Evolutionary conservation across 1,140 invertebrate genomes (phyloP), one percentile per base, ranked within the genome.

Genomic region (Tetragnatha versicolor): DNA sequence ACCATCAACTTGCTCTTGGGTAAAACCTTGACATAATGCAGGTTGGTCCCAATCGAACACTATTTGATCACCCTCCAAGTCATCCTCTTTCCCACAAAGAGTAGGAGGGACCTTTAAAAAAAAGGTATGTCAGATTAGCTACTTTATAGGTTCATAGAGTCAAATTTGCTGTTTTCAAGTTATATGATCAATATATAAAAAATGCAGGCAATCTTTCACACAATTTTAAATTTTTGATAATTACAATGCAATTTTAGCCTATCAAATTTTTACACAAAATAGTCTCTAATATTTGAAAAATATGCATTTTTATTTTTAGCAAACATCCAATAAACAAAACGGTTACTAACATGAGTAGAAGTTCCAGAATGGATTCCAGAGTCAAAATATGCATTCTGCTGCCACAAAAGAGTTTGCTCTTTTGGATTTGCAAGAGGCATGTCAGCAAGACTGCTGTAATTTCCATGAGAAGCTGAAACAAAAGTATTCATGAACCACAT

Each of bases 351-450:
- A 87, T 97, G 94, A 82, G 96, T 98, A 33, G 94, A 94, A 35
- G 93, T 94, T 53, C 95, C 95, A 51, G 96, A 98, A 86, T 98
- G 95, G 83, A 98, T 98, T 70, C 96, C 96, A 81, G 96, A 98
- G 86, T 98, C 97, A 89, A 97, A 90, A 87, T 97, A 97, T 10
- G 93, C 93, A 84, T 92, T 94, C 85, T 97, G 95, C 84, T 97
- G 94, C 95, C 95, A 98, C 90, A 97, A 92, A 68, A 97, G 88
- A 0, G 95, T 96, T 84, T 97, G 94, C 84, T 97, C 93, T 84
- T 95, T 94, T 69, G 91, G 90, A 31, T 91, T 91, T 45, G 90
- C 90, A 90, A 94, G 91, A 31, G 92, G 92, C 83, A 94, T 88
- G 83, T 94, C 92, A 22, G 86, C 86, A 27, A 85, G 85, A 73